Evolutionary conservation across 2,797 vertebrate species (phyloP).

Genomic region (Liasis olivaceus): DNA sequence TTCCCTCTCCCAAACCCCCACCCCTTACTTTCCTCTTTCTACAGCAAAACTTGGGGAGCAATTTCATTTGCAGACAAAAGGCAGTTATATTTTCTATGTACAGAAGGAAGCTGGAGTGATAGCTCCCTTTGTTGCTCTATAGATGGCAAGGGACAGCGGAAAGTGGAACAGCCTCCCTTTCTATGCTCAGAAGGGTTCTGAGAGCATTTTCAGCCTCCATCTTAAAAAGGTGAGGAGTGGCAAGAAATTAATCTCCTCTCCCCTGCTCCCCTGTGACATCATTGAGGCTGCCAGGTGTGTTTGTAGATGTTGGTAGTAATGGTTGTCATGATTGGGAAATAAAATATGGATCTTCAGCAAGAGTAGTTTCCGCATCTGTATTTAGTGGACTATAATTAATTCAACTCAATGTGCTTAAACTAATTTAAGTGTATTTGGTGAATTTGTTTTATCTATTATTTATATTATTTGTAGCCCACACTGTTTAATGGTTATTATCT

Average conservation of each 20-base stretch:
- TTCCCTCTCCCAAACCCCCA: not conserved
- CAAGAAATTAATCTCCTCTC: not conserved
- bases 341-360: not conserved
- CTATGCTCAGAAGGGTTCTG: not conserved
- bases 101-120: not conserved
- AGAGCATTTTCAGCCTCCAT: not conserved
- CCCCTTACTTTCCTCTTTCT: not conserved
- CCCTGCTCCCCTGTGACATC: not conserved
- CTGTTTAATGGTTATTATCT: not conserved
- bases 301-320: not conserved
- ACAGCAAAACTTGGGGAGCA: not conserved
- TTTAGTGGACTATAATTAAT: not conserved
- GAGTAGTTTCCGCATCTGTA: not conserved
- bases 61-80: not conserved
- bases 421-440: not conserved
- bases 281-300: not conserved
- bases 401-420: not conserved
- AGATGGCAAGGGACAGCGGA: not conserved
- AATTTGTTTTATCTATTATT: not conserved
- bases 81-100: not conserved
- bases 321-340: not conserved
- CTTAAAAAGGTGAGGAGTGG: not conserved
- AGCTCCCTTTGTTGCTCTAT: not conserved
- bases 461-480: not conserved
- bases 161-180: not conserved